Conservation (phyloP, 2,888 invertebrate species). For the Portevinia maculata region DNA sequence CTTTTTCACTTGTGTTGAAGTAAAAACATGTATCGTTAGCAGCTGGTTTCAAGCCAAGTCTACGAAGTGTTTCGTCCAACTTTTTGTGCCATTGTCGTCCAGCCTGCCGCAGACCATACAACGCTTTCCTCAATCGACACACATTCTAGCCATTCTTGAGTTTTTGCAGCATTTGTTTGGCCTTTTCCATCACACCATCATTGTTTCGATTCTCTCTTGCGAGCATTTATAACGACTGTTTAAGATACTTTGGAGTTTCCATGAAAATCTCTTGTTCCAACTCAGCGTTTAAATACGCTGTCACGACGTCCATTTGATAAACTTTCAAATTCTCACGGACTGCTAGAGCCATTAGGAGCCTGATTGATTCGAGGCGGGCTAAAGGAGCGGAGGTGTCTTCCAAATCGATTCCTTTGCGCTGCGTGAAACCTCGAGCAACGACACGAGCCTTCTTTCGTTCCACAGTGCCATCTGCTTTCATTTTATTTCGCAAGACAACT, state of each 20-base stretch:
- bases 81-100: too few species aligned
- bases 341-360: conserved; percentile 36
- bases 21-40: too few species aligned
- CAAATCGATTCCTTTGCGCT: conserved; percentile 30
- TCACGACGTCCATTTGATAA: conserved; percentile 28
- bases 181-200: neutral
- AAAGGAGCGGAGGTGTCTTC: conserved; percentile 33
- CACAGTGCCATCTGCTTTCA: conserved; percentile 35
- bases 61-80: too few species aligned
- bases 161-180: conserved; percentile 20
- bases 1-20: too few species aligned
- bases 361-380: conserved; percentile 22
- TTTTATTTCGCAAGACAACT: conserved; percentile 44
- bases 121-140: too few species aligned
- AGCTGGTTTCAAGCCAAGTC: conserved; percentile 19
- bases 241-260: conserved; percentile 41
- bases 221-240: conserved; percentile 37
- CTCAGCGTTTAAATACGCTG: conserved; percentile 30
- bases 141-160: neutral
- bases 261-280: conserved; percentile 54
- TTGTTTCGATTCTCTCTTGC: too few species aligned
- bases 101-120: too few species aligned
- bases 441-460: conserved; percentile 12
- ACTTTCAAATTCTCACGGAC: conserved; percentile 20
- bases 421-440: conserved; percentile 20